Base-by-base conservation (phyloP, 2,113 vertebrate genomes). In the Peucedramus taeniatus region DNA sequence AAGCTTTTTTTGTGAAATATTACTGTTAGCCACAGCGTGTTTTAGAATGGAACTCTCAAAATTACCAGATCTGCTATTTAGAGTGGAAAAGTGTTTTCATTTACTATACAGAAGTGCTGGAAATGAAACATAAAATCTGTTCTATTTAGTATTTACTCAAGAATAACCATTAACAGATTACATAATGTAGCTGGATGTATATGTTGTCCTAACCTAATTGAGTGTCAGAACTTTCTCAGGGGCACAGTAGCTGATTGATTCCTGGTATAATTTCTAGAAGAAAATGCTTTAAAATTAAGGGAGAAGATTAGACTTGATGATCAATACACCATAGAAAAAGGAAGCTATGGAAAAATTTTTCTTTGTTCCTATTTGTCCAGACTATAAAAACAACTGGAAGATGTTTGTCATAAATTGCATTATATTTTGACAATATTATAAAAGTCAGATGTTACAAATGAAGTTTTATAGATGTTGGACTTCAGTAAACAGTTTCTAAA, bases 41-140 rank as follows among this genome's bases (percentile, higher is more conserved):
- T 95, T 83, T 71, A 40, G 22, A 82, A 45, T 11, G 13, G 50
- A 83, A 42, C 6, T 40, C 44, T 47, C 33, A 59, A 76, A 70
- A 76, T 33, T n/a, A 40, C 7, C 5, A 7, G 8, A 14, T 70
- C 17, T 60, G 3, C 3, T 69, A 33, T 87, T 80, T 77, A 35
- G 33, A 71, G 19, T 19, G 19, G 4, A 60, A 63, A 49, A 69
- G 7, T 40, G 7, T 54, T 88, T 81, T 84, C 2, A 20, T 68
- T 60, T 57, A 7, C 53, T 74, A 13, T 0, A 1, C 30, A 56
- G 4, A 87, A 35, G 2, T 61, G 3, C 7, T 44, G 26, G 6
- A 45, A 61, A 74, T 60, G 21, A 66, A 68, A 59, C 15, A 49
- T 14, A 39, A 93, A 75, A 50, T 68, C 27, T 40, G 3, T 9